A percentile compares a stretch with the other conserved stretches of the same genome.
These are phyloP conservation scores for Caenorhabditis sinica DNA, from an alignment of 2,888 invertebrate genomes.

Conservation along the genomic window DNA sequence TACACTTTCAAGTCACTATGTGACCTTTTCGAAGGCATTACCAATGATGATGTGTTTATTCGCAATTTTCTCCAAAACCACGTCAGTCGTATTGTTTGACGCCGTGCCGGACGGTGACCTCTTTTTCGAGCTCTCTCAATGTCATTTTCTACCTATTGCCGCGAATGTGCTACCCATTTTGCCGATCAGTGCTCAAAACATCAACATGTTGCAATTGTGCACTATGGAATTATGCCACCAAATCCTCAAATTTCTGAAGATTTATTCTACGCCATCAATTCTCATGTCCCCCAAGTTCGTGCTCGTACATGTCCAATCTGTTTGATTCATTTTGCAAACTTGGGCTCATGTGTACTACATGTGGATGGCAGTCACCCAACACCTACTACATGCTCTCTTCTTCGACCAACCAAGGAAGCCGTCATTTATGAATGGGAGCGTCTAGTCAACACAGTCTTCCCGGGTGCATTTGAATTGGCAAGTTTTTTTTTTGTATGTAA, in stretches of 20 bases:
- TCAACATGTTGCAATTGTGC: not conserved
- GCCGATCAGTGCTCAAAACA: not conserved
- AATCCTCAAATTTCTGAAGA: constrained; percentile 16
- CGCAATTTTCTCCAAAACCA: not conserved
- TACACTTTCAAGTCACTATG: constrained; percentile 9
- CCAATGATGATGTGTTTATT: constrained; percentile 15
- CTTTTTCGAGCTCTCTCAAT: not conserved
- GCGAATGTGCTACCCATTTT: constrained; percentile 21
- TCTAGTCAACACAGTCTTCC: constrained; percentile 5
- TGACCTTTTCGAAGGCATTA: constrained; percentile 6
- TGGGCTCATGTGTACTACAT: not conserved
- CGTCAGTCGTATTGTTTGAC: not conserved
- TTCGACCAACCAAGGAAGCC: constrained; percentile 11
- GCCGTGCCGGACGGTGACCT: no score
- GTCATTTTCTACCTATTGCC: constrained; percentile 19
- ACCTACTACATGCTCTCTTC: not conserved
- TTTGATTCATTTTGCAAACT: not conserved
- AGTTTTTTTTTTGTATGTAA: not conserved
- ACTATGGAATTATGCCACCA: not conserved
- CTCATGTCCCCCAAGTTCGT: constrained; percentile 10
- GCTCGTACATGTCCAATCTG: constrained; percentile 29
- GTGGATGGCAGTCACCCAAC: constrained; percentile 5
- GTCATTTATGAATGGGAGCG: constrained; percentile 28
- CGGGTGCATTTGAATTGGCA: constrained; percentile 7
- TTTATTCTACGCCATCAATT: constrained; percentile 8